Percentiles rank a stretch among this genome's conserved stretches.
Evolutionary conservation across 1,140 invertebrate genomes (phyloP).

Genomic region (Atta texana): DNA sequence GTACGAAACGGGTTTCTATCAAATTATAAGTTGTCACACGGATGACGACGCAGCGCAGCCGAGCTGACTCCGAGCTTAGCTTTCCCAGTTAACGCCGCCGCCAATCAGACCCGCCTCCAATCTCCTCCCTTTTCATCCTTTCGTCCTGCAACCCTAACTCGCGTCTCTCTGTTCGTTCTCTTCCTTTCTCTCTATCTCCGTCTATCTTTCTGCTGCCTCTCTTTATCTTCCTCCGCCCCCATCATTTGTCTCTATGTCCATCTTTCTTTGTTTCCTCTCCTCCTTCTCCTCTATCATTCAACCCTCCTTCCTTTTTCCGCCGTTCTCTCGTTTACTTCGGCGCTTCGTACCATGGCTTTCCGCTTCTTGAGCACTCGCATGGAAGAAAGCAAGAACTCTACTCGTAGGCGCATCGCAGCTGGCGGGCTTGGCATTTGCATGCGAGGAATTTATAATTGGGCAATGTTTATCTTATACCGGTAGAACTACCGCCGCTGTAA

Average conservation of each 20-base stretch:
- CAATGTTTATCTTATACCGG: slow-evolving; percentile 74
- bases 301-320: slow-evolving; percentile 19
- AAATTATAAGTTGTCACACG: slow-evolving; percentile 84
- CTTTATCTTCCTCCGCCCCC: slow-evolving; percentile 42
- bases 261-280: slow-evolving; percentile 29
- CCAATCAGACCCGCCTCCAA: slow-evolving; percentile 75
- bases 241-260: slow-evolving; percentile 19
- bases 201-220: slow-evolving; percentile 34
- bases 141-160: slow-evolving; percentile 59
- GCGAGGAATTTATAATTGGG: slow-evolving; percentile 77
- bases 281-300: not conserved
- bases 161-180: slow-evolving; percentile 58
- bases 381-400: slow-evolving; percentile 65
- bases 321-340: slow-evolving; percentile 41
- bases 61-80: slow-evolving; percentile 76
- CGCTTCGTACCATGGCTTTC: slow-evolving; percentile 63
- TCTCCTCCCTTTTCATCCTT: slow-evolving; percentile 60
- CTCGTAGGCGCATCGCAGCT: slow-evolving; percentile 54
- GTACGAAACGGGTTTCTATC: slow-evolving; percentile 78
- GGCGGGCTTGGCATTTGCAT: slow-evolving; percentile 71
- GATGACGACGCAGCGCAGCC: slow-evolving; percentile 77
- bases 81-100: slow-evolving; percentile 80
- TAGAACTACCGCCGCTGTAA: slow-evolving; percentile 50
- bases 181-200: slow-evolving; percentile 67
- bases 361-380: slow-evolving; percentile 67